Conservation (phyloP, 2,797 vertebrate genomes). For the Kryptopterus vitreolus region DNA sequence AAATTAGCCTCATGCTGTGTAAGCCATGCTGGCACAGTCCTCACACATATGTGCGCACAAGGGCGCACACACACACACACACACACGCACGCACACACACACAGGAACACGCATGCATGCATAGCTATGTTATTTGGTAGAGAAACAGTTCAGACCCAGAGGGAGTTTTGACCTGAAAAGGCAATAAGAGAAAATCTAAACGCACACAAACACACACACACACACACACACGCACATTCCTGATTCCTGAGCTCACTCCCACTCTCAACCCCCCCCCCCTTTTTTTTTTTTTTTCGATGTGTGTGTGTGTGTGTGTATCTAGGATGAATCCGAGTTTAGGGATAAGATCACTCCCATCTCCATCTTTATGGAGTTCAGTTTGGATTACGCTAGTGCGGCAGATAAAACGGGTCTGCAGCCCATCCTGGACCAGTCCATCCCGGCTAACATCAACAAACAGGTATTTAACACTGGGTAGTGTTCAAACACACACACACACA, state of each 20-base stretch:
- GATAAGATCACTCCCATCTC: conserved; percentile 97
- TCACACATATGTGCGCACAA: background rate
- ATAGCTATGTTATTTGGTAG: background rate
- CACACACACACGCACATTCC: conserved; percentile 24
- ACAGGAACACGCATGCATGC: background rate
- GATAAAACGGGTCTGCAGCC: conserved; percentile 84
- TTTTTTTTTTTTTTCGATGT: background rate
- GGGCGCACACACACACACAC: background rate
- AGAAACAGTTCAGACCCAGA: background rate
- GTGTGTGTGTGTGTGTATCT: conserved; percentile 21
- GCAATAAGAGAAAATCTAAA: background rate
- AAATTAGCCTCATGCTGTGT: background rate
- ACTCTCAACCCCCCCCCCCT: background rate
- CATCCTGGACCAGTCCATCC: conserved; percentile 84
- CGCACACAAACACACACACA: conserved; percentile 13
- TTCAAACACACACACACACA: background rate
- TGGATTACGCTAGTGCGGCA: conserved; percentile 82
- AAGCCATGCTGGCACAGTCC: background rate
- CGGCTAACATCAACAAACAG: conserved; percentile 89
- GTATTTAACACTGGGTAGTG: conserved; percentile 59
- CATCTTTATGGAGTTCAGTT: conserved; percentile 87
- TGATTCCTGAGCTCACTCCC: conserved; percentile 47
- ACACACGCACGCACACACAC: background rate
- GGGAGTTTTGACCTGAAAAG: conserved; percentile 6
- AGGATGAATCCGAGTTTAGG: conserved; percentile 93